A percentile compares a stretch with the other conserved stretches of the same genome.
These are phyloP conservation scores for Microplitis mediator DNA, from an alignment of 1,140 invertebrate species.

Conservation along the genomic window DNA sequence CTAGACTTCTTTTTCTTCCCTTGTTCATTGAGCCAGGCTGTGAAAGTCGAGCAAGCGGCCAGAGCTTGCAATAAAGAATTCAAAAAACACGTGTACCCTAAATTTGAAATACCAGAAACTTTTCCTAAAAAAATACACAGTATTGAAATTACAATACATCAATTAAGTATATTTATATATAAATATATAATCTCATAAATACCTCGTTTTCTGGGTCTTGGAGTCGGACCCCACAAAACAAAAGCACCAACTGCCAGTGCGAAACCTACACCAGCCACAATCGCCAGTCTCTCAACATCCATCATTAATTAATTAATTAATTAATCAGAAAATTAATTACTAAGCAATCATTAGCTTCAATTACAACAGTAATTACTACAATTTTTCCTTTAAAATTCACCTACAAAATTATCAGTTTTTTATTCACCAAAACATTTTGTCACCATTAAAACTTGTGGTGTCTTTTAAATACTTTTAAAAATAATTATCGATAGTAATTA, in stretches of 20 bases:
- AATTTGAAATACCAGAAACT: conserved; percentile 80
- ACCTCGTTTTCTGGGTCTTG: conserved; percentile 59
- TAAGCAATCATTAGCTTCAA: not conserved
- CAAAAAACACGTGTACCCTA: conserved; percentile 86
- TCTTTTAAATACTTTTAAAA: too few relatives aligned
- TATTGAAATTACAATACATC: not conserved
- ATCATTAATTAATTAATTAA: conserved; percentile 49
- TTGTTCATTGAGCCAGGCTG: conserved; percentile 78
- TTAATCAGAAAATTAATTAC: not conserved
- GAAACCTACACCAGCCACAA: conserved; percentile 76
- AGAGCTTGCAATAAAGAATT: conserved; percentile 85
- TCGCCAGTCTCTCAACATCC: conserved; percentile 71
- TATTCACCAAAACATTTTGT: too few relatives aligned
- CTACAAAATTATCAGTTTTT: too few relatives aligned
- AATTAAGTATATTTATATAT: conserved; percentile 1
- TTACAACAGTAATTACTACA: too few relatives aligned
- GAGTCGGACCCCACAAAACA: conserved; percentile 78
- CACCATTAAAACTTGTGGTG: too few relatives aligned
- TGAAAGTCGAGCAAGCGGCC: conserved; percentile 80
- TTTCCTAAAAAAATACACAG: conserved; percentile 62
- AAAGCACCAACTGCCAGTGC: conserved; percentile 78
- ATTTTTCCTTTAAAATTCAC: too few relatives aligned
- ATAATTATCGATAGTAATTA: too few relatives aligned
- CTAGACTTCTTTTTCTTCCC: conserved; percentile 64
- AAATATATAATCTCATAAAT: not conserved